Base-by-base conservation (phyloP, 1,140 invertebrate genomes). In the Saccostrea echinata region DNA sequence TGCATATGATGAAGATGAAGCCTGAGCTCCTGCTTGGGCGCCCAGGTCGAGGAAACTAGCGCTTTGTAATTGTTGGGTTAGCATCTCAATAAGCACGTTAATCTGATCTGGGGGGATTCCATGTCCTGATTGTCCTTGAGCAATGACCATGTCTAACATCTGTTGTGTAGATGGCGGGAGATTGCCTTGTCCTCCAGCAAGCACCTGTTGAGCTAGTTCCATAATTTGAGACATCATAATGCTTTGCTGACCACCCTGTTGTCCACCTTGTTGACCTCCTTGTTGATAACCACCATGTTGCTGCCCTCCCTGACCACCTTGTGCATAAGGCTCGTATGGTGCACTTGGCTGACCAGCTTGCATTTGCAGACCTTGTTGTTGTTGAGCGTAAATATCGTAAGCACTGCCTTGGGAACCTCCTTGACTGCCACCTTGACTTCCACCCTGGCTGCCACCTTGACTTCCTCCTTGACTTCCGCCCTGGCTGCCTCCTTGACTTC, bases 201-300 rank as follows among this genome's bases (percentile, higher is more conserved):
- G 11, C 1, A 76, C 68, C 11, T 76, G 68, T 30, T 76, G 68
- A 30, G 68, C 68, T 18, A 76, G 68, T 30, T 76, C 68, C 68
- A 76, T 76, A 27, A 76, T 76, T 30, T 76, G 68, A 30, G 68
- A 76, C 68, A 76, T 76, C 68, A 76, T 76, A 3, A 76, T 30
- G 68, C 11, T 76, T 76, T 76, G 68, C 3, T 76, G 68, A 30
- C 68, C 68, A 16, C 68, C 64, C 11, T 71, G 64, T 30, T 71
- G 24, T 71, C 24, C 64, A 13, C 64, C 68, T 76, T 76, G 68
- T 30, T 76, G 57, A 21, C 24, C 21, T 64, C 24, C 21, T n/a
- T 64, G 68, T 30, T 76, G 68, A 1, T 30, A 12, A 30, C 68
- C 68, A 33, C 68, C 68, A 0, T 76, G 68, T 30, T 76, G 68